These are phyloP conservation scores for Cricetomys ansorgei DNA, from an alignment of 2,113 vertebrate genomes.

Conservation along the genomic window DNA sequence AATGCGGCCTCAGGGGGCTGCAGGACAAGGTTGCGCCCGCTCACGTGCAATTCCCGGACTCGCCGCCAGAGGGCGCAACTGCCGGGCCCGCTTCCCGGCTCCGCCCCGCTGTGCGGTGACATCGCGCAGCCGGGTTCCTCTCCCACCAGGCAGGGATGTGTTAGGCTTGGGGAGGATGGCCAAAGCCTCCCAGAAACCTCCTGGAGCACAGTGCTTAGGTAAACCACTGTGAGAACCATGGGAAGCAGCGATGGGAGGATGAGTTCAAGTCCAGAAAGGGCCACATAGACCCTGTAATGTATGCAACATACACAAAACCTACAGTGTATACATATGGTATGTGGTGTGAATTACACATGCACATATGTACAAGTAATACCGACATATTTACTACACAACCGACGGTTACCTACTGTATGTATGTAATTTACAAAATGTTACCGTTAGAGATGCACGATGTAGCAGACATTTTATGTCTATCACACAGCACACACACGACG, in stretches of 20 bases:
- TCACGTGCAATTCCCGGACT: fast-evolving
- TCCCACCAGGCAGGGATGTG: neutral
- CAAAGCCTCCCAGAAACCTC: neutral
- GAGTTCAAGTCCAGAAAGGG: neutral
- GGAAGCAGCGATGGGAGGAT: neutral
- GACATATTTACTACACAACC: neutral
- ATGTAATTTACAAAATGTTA: neutral
- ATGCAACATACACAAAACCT: neutral
- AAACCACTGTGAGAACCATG: neutral
- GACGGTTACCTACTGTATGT: too few relatives aligned
- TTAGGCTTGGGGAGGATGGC: neutral
- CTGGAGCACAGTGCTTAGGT: neutral
- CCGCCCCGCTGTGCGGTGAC: neutral
- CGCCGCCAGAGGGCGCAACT: neutral
- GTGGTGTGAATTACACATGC: neutral
- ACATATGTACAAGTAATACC: neutral
- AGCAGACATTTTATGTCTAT: neutral
- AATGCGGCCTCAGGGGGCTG: neutral
- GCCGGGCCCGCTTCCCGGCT: neutral
- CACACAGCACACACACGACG: neutral
- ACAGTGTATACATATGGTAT: neutral
- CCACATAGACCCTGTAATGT: neutral
- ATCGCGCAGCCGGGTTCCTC: neutral
- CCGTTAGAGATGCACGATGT: neutral
- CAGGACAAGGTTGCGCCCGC: neutral